Base-by-base conservation (phyloP, 2,113 vertebrate species). In the Phoxinus phoxinus region DNA sequence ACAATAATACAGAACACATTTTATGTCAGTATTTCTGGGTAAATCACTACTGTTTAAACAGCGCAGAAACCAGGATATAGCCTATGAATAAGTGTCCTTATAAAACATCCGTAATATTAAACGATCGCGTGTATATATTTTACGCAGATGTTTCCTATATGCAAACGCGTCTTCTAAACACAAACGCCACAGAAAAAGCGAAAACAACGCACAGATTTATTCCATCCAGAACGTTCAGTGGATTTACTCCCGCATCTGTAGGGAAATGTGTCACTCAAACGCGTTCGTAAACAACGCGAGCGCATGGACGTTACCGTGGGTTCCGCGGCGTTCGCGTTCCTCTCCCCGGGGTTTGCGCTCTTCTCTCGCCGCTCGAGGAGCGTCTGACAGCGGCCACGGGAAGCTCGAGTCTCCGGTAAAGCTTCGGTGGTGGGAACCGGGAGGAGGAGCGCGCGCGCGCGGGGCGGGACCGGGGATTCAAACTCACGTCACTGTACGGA, bases 301-400 rank as follows among this genome's bases (percentile, higher is more conserved):
- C 87, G 86, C 78, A 81, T 17, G 23, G 6, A 79, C 23, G 12
- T 59, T 79, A 79, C 77, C 77, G 77, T 72, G 0, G 2, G 56
- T 11, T 56, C 10, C 53, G 32, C 32, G 30, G 44, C 44, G 48
- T 23, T 35, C n/a, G 44, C 56, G 59, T 30, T 35, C 19, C 10
- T 15, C 77, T 80, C 63, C 86, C n/a, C 51, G n/a, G 58, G 63
- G 12, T 9, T 30, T 4, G 63, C 59, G 65, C 23, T 65, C n/a
- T 3, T 81, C 46, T 51, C 41, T 56, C 25, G 44, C 25, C 44
- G 69, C 44, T 6, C 3, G 44, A 6, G 44, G 83, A 30, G 56
- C 56, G 15, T 41, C 27, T 53, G 69, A 63, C 27, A 51, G 69
- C 78, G 85, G 69, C 3, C 17, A 56, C 4, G 41, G 46, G 12